Base-by-base conservation (phyloP, 23 tunicate species). In the Trididemnum nubilum region DNA sequence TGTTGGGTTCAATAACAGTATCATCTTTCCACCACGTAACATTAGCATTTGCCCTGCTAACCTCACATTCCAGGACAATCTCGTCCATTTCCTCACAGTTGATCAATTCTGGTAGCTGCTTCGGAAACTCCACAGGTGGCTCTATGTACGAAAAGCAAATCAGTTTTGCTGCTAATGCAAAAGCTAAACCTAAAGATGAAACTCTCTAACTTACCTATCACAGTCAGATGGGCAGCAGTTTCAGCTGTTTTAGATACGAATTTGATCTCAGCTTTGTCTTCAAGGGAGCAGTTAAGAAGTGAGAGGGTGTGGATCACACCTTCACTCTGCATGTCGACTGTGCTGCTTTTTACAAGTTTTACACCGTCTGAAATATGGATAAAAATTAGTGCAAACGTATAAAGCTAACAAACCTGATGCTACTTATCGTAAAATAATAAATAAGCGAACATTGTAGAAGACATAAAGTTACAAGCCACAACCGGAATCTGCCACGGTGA, bases 71-170 rank as follows among this genome's bases (percentile, higher is more conserved):
- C 21, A 94, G 81, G 23, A 94, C 85, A 31, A 82, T 82, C 3
- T 64, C 65, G 34, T 94, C 98, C 87, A 83, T 78, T 67, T 94
- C 98, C 31, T 78, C 85, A 64, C 89, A 84, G 0, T 85, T 44
- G 27, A 64, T 70, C 2, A 36, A 44, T 49, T 89, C 86, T 21
- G 63, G 23, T 2, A 94, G 87, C 26, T 51, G 31, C 39, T 75
- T 79, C 2, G 85, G 85, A 78, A 94, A 94, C 32, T 80, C 39
- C 21, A 88, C 98, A 51, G 98, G 98, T 3, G 92, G 89, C 64
- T 94, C 98, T 88, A 58, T 12, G 64, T 79, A 23, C 40, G 23
- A n/a, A n/a, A n/a, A n/a, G n/a, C n/a, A n/a, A n/a, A n/a, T n/a
- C n/a, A n/a, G n/a, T n/a, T n/a, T n/a, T 25, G 72, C 9, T 9